Conservation (phyloP, 2,113 vertebrate species). For the Protobothrops mucrosquamatus region DNA sequence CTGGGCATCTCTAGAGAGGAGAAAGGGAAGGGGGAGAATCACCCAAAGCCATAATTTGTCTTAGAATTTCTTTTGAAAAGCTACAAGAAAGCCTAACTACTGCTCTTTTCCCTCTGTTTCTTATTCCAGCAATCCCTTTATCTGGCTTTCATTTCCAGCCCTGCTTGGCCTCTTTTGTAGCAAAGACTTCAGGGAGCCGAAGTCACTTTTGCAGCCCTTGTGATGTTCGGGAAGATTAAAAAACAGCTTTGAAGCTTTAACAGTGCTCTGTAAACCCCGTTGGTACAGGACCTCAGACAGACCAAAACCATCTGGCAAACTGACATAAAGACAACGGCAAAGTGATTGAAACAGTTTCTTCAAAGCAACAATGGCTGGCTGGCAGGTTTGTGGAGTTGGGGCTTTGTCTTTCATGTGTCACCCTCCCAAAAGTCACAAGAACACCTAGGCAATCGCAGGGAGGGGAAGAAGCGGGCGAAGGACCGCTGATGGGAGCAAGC, state of each 20-base stretch:
- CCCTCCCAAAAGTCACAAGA: conserved; percentile 84
- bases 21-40: conserved; percentile 61
- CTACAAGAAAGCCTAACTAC: conserved; percentile 81
- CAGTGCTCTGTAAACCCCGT: conserved; percentile 82
- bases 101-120: conserved; percentile 81
- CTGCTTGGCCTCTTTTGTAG: conserved; percentile 88
- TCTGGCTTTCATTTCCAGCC: conserved; percentile 97
- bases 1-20: conserved; percentile 67
- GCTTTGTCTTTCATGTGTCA: conserved; percentile 91
- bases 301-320: conserved; percentile 93
- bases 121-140: conserved; percentile 91
- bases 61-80: conserved; percentile 82
- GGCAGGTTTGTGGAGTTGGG: conserved; percentile 88
- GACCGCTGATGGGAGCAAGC: conserved; percentile 67
- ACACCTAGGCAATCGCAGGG: conserved; percentile 88
- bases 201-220: conserved; percentile 94
- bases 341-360: conserved; percentile 91
- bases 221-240: conserved; percentile 99
- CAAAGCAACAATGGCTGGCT: conserved; percentile 81
- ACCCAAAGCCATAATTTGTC: conserved; percentile 83
- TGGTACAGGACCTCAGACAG: conserved; percentile 89
- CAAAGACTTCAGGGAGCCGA: conserved; percentile 88
- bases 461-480: conserved; percentile 21
- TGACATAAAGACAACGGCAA: conserved; percentile 88
- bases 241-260: conserved; percentile 95